Evolutionary conservation across 2,888 invertebrate genomes (phyloP), one percentile per base, ranked within the genome.

Genomic region (Lymantria monacha): DNA sequence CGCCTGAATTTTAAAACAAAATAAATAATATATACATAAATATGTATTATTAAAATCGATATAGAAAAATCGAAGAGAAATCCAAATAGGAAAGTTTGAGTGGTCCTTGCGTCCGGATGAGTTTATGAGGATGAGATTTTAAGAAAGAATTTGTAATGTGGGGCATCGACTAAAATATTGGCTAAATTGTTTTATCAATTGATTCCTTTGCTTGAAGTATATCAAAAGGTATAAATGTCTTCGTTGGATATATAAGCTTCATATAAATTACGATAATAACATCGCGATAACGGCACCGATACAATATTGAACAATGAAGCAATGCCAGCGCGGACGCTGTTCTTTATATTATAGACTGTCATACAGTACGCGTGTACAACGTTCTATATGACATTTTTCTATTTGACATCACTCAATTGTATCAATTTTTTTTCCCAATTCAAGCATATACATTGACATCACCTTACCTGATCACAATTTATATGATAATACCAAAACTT

Each of bases 61-160:
- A 76, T 62, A 70, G 72, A 72, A 61, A 74, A 72, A 70, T 72
- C 72, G 43, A 74, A 70, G 74, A 79, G 69, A 74, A 76, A 74
- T 77, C 69, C 73, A 78, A 82, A 83, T 92, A 93, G 93, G 93
- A 93, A 93, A 92, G 87, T 93, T 95, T 95, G 95, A 95, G 94
- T 94, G 95, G 95, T 95, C 95, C 95, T 95, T 95, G 94, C 94
- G 93, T 86, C 81, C 82, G 82, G 76, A 76, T 79, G 63, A 50
- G 49, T 57, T 69, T 71, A 66, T 69, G 59, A 61, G 69, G 58
- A 63, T 68, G 61, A 69, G 55, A 64, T 61, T 59, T 59, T 59
- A 54, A 49, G 53, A 55, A 56, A 56, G 55, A 48, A 57, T 56
- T 59, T 57, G 55, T 51, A 53, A 52, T 54, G 52, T 55, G 64